Conservation (phyloP, 2,888 invertebrate species). For the Tryphoninae sp. region DNA sequence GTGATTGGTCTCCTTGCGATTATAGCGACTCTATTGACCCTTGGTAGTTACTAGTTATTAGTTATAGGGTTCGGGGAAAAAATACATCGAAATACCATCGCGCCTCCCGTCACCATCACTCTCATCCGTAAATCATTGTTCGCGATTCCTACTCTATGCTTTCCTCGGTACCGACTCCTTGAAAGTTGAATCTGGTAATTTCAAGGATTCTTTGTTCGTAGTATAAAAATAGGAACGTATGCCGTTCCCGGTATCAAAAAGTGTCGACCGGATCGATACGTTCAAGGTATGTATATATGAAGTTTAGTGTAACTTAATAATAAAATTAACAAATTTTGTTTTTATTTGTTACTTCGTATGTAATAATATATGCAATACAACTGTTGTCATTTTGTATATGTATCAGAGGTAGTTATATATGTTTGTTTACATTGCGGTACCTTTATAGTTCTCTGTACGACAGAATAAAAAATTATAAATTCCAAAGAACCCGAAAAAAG, state of each 20-base stretch:
- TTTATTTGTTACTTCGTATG: slow-evolving; percentile 3
- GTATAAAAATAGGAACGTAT: neutral
- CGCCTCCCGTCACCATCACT: neutral
- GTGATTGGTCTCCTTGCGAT: neutral
- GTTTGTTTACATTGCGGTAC: neutral
- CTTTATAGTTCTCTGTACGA: neutral
- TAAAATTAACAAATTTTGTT: neutral
- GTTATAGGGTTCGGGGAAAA: neutral
- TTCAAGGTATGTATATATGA: neutral
- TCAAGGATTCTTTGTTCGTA: neutral
- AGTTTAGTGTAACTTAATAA: slow-evolving; percentile 1
- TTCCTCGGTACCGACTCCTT: slow-evolving; percentile 1
- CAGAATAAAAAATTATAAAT: slow-evolving; percentile 11
- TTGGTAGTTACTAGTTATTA: neutral
- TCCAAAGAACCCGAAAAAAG: slow-evolving; percentile 34
- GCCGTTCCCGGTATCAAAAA: neutral
- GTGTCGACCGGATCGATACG: slow-evolving; percentile 3
- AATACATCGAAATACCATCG: neutral
- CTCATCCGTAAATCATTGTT: neutral
- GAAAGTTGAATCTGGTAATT: neutral
- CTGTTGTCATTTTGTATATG: neutral
- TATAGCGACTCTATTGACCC: slow-evolving; percentile 2
- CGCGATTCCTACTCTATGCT: neutral
- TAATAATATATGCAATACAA: neutral
- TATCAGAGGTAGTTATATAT: neutral